Evolutionary conservation across 2,113 vertebrate species (phyloP).

Genomic region (Zosterops borbonicus): DNA sequence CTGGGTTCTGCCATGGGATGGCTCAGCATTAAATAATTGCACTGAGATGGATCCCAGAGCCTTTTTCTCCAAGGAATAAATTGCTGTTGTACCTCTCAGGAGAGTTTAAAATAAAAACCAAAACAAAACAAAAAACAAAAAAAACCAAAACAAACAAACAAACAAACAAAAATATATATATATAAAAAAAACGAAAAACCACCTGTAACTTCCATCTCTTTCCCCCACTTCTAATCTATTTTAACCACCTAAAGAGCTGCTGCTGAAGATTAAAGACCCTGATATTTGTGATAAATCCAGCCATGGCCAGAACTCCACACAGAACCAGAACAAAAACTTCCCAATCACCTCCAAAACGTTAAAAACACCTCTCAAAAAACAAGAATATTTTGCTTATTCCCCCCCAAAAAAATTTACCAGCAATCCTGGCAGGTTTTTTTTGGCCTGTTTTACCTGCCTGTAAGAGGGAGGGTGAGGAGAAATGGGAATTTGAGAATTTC

Average conservation of each 20-base stretch:
- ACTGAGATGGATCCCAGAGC: too few species aligned
- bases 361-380: background rate
- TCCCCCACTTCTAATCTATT: background rate
- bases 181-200: background rate
- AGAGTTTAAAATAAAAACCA: too few species aligned
- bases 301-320: background rate
- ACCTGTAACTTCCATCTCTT: background rate
- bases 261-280: background rate
- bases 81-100: too few species aligned
- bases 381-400: background rate
- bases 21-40: too few species aligned
- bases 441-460: background rate
- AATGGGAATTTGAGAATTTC: background rate
- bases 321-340: background rate
- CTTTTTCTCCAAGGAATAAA: too few species aligned
- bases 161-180: too few species aligned
- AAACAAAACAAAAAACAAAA: too few species aligned
- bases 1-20: background rate
- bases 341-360: background rate
- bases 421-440: background rate
- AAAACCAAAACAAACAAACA: too few species aligned
- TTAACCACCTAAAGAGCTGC: background rate
- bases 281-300: background rate
- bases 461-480: background rate
- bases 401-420: rapidly evolving